These are phyloP conservation scores for Salmo trutta DNA, from an alignment of 2,797 vertebrate species.

Conservation along the genomic window DNA sequence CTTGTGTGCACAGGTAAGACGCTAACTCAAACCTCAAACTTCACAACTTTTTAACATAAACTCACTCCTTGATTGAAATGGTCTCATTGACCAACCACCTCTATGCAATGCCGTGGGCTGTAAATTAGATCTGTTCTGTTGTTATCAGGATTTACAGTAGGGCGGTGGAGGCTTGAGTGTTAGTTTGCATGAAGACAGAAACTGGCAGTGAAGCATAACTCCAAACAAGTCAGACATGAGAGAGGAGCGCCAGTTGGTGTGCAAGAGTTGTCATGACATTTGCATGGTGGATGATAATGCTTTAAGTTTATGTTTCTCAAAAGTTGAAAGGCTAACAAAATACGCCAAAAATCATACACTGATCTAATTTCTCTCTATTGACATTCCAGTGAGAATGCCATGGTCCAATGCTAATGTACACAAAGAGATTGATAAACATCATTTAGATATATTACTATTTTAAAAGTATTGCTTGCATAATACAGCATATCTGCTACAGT, in stretches of 20 bases:
- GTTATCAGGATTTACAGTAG: background rate
- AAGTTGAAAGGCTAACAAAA: background rate
- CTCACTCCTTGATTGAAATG: no score
- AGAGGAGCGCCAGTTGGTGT: background rate
- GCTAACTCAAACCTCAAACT: slow-evolving; percentile 7
- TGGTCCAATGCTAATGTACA: slow-evolving; percentile 53
- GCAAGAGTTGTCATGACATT: background rate
- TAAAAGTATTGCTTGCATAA: no score
- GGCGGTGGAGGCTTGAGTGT: slow-evolving; percentile 5
- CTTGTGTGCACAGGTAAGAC: slow-evolving; percentile 65
- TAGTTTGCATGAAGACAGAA: background rate
- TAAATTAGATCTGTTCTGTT: background rate
- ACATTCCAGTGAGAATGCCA: slow-evolving; percentile 35
- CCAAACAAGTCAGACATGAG: background rate
- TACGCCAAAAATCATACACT: background rate
- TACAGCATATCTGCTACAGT: no score
- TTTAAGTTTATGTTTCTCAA: background rate
- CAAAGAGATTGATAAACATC: slow-evolving; percentile 35
- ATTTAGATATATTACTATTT: background rate
- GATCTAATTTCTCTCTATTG: background rate
- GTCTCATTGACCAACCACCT: background rate
- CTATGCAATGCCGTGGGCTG: no score
- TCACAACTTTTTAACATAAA: background rate
- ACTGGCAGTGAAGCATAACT: background rate
- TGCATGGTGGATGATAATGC: background rate